Evolutionary conservation across 2,113 vertebrate genomes (phyloP), one percentile per base, ranked within the genome.

Genomic region (Cichladusa arquata): DNA sequence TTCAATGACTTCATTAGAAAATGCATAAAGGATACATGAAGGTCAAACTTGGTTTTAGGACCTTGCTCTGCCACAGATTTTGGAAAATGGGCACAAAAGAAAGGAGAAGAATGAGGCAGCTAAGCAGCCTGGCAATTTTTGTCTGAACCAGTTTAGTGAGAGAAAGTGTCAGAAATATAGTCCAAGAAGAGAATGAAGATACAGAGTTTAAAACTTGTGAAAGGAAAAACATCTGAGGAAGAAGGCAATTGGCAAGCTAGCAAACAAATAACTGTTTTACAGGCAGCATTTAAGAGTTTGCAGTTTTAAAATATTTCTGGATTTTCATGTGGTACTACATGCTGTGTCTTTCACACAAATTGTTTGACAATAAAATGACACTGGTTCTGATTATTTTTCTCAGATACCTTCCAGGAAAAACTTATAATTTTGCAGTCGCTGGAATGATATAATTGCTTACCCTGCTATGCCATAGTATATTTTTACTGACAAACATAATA

Each of bases 401-500:
- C 28, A 45, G 12, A 58, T 28, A 58, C 4, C 11, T 71, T 83
- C 60, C 38, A 79, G 34, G 26, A 88, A 79, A 93, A 76, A 28
- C 5, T 53, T 48, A 23, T 9, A 74, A 24, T 77, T 78, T 84
- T 76, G 40, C 69, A 79, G 44, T 56, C 22, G 64, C 31, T 45
- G n/a, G 24, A 74, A 90, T 36, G 3, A 72, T 42, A 71, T 8
- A n/a, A 92, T 61, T 74, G 42, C 53, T 79, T 82, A 72, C 33
- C 31, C 58, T 87, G 26, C 54, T 80, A 51, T 70, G 33, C 23
- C 25, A 45, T 33, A 60, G 29, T 88, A 31, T 90, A 80, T 94
- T 96, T 95, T 93, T 77, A 74, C 89, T 91, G 85, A 94, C 17
- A 95, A 95, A 91, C 42, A 73, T 80, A 82, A 81, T 69, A 86